A percentile compares a stretch with the other conserved stretches of the same genome.
phyloP scores from a whole-genome alignment of 2,888 invertebrate species.

The Listrodromus nycthemerus region DNA sequence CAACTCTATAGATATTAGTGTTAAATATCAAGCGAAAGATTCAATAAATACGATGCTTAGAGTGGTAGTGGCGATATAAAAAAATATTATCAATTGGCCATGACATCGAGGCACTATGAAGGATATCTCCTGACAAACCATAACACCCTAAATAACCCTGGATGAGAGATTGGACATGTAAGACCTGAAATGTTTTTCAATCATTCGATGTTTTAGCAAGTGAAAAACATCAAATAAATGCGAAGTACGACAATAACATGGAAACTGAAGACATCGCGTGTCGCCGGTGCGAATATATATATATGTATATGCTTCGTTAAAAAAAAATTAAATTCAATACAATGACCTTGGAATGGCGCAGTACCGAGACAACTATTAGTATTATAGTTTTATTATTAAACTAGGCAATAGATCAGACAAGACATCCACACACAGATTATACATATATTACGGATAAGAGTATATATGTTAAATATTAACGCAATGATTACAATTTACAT shows the following conservation, averaged over 20 bases:
- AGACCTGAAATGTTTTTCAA: constrained; percentile 54
- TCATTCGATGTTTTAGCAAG: constrained; percentile 10
- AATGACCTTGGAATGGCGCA: constrained; percentile 61
- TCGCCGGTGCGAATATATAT: constrained; percentile 9
- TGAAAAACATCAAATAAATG: constrained; percentile 29
- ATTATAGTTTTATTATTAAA: constrained; percentile 83
- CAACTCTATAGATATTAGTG: background rate
- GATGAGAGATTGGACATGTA: constrained; percentile 38
- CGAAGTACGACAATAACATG: constrained; percentile 64
- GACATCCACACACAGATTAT: constrained; percentile 78
- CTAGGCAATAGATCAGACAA: constrained; percentile 81
- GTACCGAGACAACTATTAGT: constrained; percentile 81
- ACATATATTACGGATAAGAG: constrained; percentile 82
- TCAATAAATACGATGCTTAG: background rate
- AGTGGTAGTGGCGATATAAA: constrained; percentile 1
- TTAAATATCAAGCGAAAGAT: background rate
- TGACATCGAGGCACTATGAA: background rate
- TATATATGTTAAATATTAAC: constrained; percentile 84
- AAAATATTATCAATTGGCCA: background rate
- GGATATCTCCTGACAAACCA: background rate
- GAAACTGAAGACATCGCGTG: constrained; percentile 40
- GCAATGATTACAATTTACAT: constrained; percentile 84
- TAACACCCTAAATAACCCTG: background rate
- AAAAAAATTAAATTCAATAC: constrained; percentile 34
- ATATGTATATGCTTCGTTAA: constrained; percentile 16